phyloP scores from a whole-genome alignment of 2,888 invertebrate genomes.

The Idaea aversata region DNA sequence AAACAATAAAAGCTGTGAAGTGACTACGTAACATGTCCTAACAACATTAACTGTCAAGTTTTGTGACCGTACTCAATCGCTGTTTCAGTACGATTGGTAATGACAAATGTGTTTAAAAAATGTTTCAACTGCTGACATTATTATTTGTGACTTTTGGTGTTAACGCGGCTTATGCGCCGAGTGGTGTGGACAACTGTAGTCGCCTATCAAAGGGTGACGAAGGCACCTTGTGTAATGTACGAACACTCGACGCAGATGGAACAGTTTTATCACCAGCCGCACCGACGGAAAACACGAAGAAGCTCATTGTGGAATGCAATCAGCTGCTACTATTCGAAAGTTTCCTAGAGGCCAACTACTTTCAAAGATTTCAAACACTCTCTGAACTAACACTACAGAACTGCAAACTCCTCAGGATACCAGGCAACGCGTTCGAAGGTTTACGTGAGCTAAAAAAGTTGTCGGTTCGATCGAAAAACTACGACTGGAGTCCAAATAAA shows the following conservation, averaged over 20 bases:
- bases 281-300: conserved; percentile 85
- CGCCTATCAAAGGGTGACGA: conserved; percentile 68
- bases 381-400: conserved; percentile 87
- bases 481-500: conserved; percentile 88
- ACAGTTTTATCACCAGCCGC: conserved; percentile 82
- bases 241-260: conserved; percentile 85
- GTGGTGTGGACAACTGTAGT: conserved; percentile 66
- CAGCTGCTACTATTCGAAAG: conserved; percentile 90
- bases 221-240: conserved; percentile 83
- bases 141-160: conserved; percentile 76
- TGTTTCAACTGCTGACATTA: conserved; percentile 76
- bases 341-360: conserved; percentile 85
- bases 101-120: conserved; percentile 75
- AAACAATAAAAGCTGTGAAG: conserved; percentile 67
- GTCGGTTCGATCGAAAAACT: conserved; percentile 88
- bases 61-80: conserved; percentile 48
- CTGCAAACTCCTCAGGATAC: conserved; percentile 89
- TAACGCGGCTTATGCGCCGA: conserved; percentile 67
- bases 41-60: conserved; percentile 39
- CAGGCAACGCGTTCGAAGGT: conserved; percentile 89
- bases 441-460: conserved; percentile 89
- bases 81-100: conserved; percentile 40
- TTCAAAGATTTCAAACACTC: conserved; percentile 86
- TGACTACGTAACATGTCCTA: conserved; percentile 50
- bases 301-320: conserved; percentile 87